phyloP scores from a whole-genome alignment of 2,113 vertebrate species.

The Hydropotes inermis region DNA sequence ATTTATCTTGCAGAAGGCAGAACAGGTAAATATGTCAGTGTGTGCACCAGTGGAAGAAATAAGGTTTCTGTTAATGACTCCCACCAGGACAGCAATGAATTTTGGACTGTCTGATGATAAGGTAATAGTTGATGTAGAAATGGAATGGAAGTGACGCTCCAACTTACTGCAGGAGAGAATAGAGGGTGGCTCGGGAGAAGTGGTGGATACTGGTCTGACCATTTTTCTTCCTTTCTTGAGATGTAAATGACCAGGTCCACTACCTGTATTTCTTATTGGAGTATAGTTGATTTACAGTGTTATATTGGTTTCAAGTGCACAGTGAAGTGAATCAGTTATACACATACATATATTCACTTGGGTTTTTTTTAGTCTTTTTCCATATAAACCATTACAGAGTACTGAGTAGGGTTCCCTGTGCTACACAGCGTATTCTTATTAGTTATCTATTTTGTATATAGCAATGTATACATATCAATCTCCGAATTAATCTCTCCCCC shows the following conservation, averaged over 20 bases:
- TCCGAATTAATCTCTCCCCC: not conserved
- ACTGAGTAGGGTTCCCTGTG: not conserved
- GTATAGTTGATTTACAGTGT: not conserved
- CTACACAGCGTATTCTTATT: not conserved
- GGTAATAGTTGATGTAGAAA: slow-evolving; percentile 30
- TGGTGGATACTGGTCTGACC: not conserved
- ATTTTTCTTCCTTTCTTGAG: slow-evolving; percentile 14
- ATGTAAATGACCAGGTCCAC: not conserved
- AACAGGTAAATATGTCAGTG: not conserved
- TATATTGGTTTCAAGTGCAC: not conserved
- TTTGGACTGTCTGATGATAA: not conserved
- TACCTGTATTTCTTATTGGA: not conserved
- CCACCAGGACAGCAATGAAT: not conserved
- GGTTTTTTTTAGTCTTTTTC: not conserved
- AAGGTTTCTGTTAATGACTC: slow-evolving; percentile 10
- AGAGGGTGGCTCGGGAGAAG: not conserved
- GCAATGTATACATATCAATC: not conserved
- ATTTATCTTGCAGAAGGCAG: not conserved
- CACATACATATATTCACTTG: not conserved
- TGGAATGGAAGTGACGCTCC: not conserved
- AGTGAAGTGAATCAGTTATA: not conserved
- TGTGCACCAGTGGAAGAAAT: not conserved
- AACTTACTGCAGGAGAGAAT: not conserved
- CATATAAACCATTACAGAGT: not conserved
- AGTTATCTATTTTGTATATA: not conserved